phyloP scores from a whole-genome alignment of 2,888 invertebrate genomes.

The Apocheima hispidaria region DNA sequence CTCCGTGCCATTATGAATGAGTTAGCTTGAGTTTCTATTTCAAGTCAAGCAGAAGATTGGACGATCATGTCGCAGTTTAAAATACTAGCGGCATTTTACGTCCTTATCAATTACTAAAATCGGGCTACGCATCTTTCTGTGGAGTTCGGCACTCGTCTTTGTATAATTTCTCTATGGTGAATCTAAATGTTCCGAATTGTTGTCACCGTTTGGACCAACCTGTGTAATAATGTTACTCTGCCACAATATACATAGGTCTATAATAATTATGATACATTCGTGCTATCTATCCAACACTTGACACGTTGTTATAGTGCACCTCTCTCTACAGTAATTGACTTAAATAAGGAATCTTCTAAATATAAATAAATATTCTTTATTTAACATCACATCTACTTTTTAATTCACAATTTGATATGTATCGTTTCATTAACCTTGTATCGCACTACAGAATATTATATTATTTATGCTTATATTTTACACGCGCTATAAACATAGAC shows the following conservation, averaged over 20 bases:
- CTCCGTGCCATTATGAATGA: no score
- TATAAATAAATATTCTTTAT: slow-evolving; percentile 58
- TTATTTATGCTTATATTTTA: slow-evolving; percentile 58
- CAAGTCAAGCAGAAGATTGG: no score
- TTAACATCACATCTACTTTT: slow-evolving; percentile 63
- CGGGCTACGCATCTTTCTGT: no score
- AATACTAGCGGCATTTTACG: no score
- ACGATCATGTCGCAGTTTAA: no score
- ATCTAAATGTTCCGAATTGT: no score
- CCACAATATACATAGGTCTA: slow-evolving; percentile 9
- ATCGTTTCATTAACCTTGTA: slow-evolving; percentile 62
- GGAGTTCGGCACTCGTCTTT: no score
- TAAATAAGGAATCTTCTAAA: slow-evolving; percentile 82
- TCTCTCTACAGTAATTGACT: slow-evolving; percentile 80
- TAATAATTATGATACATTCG: slow-evolving; percentile 22
- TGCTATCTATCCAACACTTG: slow-evolving; percentile 61
- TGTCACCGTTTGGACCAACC: no score
- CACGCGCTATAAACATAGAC: slow-evolving; percentile 57
- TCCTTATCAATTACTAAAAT: no score
- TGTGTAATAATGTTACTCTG: background rate
- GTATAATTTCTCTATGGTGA: no score
- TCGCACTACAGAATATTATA: slow-evolving; percentile 46
- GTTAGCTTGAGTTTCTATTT: no score
- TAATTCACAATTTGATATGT: slow-evolving; percentile 80
- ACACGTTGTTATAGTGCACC: slow-evolving; percentile 54